phyloP scores from a whole-genome alignment of 2,797 vertebrate species.

The Danionella dracula region DNA sequence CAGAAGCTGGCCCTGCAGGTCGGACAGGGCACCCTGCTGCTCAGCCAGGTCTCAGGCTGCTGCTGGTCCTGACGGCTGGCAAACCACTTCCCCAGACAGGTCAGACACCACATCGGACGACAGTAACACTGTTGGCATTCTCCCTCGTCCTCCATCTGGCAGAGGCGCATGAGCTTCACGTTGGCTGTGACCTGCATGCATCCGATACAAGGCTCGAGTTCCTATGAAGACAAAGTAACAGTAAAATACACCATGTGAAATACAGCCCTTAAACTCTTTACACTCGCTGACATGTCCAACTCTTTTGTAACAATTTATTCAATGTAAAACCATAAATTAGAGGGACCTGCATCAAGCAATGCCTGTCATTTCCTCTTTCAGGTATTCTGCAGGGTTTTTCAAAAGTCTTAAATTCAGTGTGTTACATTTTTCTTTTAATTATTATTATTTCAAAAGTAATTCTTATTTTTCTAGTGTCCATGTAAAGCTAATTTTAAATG shows the following conservation, averaged over 20 bases:
- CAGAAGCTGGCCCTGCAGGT: slow-evolving; percentile 91
- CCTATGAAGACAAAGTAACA: slow-evolving; percentile 63
- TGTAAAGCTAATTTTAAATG: no score
- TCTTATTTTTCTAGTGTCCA: no score
- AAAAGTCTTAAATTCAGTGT: no score
- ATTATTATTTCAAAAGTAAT: no score
- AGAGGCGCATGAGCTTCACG: slow-evolving; percentile 83
- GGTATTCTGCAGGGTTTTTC: no score
- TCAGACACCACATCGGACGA: slow-evolving; percentile 94
- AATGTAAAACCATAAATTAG: no score
- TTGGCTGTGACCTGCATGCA: slow-evolving; percentile 86
- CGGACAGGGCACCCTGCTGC: slow-evolving; percentile 87
- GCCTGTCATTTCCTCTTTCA: no score
- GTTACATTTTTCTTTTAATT: no score
- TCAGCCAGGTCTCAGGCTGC: slow-evolving; percentile 88
- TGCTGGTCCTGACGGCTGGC: slow-evolving; percentile 92
- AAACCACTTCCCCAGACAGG: slow-evolving; percentile 94
- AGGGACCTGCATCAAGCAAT: no score
- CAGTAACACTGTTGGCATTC: slow-evolving; percentile 88
- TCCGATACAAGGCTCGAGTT: slow-evolving; percentile 85
- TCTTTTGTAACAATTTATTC: no score
- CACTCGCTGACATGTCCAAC: no score
- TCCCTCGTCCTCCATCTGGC: slow-evolving; percentile 65
- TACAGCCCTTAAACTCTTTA: no score
- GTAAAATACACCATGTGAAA: background rate